Conservation (phyloP, 2,797 vertebrate species). For the Urophycis tenuis region DNA sequence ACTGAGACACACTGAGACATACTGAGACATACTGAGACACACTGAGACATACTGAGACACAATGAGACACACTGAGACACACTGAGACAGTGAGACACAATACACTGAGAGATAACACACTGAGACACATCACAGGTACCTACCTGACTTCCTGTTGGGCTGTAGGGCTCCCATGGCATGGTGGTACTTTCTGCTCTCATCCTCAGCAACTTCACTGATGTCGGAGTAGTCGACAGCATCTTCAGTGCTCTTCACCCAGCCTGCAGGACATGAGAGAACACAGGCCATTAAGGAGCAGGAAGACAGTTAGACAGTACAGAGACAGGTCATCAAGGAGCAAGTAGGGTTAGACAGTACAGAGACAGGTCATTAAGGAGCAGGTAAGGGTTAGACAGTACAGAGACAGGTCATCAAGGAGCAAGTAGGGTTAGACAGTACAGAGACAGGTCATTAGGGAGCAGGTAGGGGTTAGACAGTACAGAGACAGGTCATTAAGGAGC, state of each 20-base stretch:
- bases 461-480: neutral
- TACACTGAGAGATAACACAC: too few species aligned
- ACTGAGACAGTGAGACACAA: too few species aligned
- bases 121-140: neutral
- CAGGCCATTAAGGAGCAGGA: neutral
- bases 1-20: neutral
- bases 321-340: neutral
- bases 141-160: slow-evolving; percentile 78
- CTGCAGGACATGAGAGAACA: slow-evolving; percentile 54
- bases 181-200: slow-evolving; percentile 90
- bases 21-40: neutral
- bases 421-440: neutral
- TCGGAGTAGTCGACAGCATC: slow-evolving; percentile 98
- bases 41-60: neutral
- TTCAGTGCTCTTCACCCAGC: slow-evolving; percentile 95
- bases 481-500: neutral
- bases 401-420: slow-evolving; percentile 1
- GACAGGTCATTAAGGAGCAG: neutral
- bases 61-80: too few species aligned
- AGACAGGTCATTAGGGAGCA: slow-evolving; percentile 2
- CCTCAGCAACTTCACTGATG: slow-evolving; percentile 95
- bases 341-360: neutral
- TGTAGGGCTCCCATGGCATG: slow-evolving; percentile 89
- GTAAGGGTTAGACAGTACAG: slow-evolving; percentile 1
- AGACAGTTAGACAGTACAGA: neutral